Evolutionary conservation across 2,797 vertebrate genomes (phyloP).

Genomic region (Paratrypauchen microcephalus): DNA sequence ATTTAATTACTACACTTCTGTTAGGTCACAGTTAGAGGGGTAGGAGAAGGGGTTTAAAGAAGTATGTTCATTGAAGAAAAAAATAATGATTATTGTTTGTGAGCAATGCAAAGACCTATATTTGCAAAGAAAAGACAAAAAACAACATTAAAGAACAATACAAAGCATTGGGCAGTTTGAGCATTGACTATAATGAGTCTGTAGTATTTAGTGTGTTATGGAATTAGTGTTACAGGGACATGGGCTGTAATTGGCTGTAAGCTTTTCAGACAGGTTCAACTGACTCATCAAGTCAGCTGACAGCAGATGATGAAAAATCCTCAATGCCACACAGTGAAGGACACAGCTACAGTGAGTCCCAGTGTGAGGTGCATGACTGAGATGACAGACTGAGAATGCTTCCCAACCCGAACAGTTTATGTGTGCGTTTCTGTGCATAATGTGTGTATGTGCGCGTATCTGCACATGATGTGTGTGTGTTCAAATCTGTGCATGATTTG

Average conservation of each 20-base stretch:
- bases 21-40: conserved; percentile 10
- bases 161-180: no score
- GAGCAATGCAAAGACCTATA: not conserved
- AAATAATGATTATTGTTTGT: not conserved
- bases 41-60: conserved; percentile 11
- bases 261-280: no score
- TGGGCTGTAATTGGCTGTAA: no score
- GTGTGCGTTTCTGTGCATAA: no score
- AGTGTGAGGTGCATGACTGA: conserved; percentile 53
- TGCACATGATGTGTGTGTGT: not conserved
- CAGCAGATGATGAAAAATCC: conserved; percentile 44
- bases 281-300: conserved; percentile 15
- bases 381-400: conserved; percentile 51
- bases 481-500: not conserved
- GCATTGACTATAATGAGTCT: no score
- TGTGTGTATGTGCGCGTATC: not conserved
- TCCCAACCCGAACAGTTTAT: conserved; percentile 32
- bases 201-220: no score
- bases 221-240: no score
- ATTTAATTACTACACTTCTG: conserved; percentile 60
- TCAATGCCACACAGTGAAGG: conserved; percentile 48
- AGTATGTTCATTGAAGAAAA: not conserved
- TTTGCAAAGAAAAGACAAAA: not conserved
- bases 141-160: not conserved
- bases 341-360: conserved; percentile 42